A percentile compares a stretch with the other conserved stretches of the same genome.
phyloP scores from a whole-genome alignment of 2,888 invertebrate species.

The Choristoneura rosaceana region DNA sequence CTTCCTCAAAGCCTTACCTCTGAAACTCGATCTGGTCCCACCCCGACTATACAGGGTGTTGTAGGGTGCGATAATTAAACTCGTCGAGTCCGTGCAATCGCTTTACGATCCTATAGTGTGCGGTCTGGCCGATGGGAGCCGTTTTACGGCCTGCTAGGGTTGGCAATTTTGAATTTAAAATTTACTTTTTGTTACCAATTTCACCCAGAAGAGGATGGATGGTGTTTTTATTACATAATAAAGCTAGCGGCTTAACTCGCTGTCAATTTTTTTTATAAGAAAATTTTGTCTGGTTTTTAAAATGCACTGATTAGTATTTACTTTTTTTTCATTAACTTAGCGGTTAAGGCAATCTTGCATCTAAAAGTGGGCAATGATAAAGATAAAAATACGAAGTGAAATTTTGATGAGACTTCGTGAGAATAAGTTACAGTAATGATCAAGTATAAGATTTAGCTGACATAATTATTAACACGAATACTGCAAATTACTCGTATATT shows the following conservation, averaged over 20 bases:
- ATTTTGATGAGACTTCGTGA: too few species aligned
- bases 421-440: too few species aligned
- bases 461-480: too few species aligned
- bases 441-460: too few species aligned
- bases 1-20: background rate
- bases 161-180: slow-evolving; percentile 31
- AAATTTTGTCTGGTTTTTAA: background rate
- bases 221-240: background rate
- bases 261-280: background rate
- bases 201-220: background rate
- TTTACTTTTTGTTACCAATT: background rate
- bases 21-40: slow-evolving; percentile 2
- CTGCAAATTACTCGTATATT: too few species aligned
- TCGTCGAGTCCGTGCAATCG: slow-evolving; percentile 53
- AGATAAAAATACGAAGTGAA: too few species aligned
- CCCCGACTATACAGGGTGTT: slow-evolving; percentile 3
- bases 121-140: slow-evolving; percentile 34
- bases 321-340: background rate
- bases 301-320: background rate
- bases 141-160: slow-evolving; percentile 30
- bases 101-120: slow-evolving; percentile 49
- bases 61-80: slow-evolving; percentile 56
- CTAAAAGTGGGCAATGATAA: too few species aligned
- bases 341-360: too few species aligned
- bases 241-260: background rate